Conservation (phyloP, 2,113 vertebrate species). For the Peromyscus leucopus region DNA sequence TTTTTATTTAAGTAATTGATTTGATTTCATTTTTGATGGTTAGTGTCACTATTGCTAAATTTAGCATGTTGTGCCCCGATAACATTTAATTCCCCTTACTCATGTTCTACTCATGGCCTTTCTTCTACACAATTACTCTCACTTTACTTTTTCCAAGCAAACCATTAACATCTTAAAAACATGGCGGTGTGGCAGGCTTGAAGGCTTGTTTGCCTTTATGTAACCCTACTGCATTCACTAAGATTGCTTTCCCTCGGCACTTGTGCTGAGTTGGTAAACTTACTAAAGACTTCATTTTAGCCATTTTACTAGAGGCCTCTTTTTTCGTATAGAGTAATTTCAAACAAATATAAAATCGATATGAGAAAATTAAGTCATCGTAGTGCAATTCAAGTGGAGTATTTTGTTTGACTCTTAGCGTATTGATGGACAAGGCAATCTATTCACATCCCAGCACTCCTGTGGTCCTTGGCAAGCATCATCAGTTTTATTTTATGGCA, state of each 20-base stretch:
- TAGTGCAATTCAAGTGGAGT: neutral
- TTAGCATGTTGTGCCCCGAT: neutral
- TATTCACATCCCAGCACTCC: slow-evolving; percentile 32
- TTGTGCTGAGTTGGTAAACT: slow-evolving; percentile 3
- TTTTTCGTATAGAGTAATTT: slow-evolving; percentile 24
- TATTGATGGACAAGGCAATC: neutral
- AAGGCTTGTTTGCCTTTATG: slow-evolving; percentile 25
- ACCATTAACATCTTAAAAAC: neutral
- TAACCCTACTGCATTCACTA: neutral
- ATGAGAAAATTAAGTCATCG: slow-evolving; percentile 45
- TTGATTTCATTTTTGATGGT: slow-evolving; percentile 63
- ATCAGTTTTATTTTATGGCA: slow-evolving; percentile 70
- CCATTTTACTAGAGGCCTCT: slow-evolving; percentile 2
- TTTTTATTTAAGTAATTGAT: slow-evolving; percentile 62
- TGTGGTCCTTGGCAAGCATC: neutral
- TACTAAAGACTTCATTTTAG: slow-evolving; percentile 6
- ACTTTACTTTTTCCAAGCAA: neutral
- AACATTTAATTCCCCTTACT: slow-evolving; percentile 44
- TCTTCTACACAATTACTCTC: slow-evolving; percentile 22
- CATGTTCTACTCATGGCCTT: neutral
- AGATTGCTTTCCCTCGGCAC: neutral
- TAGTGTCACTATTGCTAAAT: neutral
- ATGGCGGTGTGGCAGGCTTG: neutral
- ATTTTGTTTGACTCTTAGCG: slow-evolving; percentile 22
- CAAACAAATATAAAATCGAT: slow-evolving; percentile 45